Evolutionary conservation across 2,888 invertebrate genomes (phyloP), one percentile per base, ranked within the genome.

Genomic region (Adela reaumurella): DNA sequence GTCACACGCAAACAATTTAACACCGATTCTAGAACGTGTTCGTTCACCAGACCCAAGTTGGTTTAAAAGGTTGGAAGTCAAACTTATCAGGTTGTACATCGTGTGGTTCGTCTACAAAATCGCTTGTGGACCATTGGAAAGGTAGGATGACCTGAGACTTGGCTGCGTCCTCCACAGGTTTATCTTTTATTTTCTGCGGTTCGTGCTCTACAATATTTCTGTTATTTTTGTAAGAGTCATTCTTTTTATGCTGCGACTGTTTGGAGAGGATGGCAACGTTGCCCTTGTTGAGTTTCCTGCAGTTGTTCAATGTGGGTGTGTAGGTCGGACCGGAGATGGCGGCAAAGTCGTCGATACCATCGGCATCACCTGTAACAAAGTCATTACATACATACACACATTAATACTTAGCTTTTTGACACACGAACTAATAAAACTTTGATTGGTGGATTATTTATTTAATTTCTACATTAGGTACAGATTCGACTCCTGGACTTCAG

Each of bases 41-140:
- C 63, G 67, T 71, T 72, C 74, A 70, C 85, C 85, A 85, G 48
- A 78, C 74, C 85, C 86, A 87, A 51, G 67, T 63, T 17, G 83
- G 83, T 50, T 66, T 63, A 45, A 86, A 73, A 1, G 84, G 81
- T 29, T 81, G 72, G 62, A 92, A 93, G 46, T 83, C 74, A 83
- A 89, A 93, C 45, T 80, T 64, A 56, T 92, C 89, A 0, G 92
- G 91, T 10, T 90, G 86, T 2, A 89, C 90, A 52, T 81, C 63
- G 59, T 91, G 92, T 1, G 84, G 78, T 46, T 67, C 61, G 50
- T 82, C 72, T 2, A 74, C 77, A 58, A 87, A 89, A 53, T 80
- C 81, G 53, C 86, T 83, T 47, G 81, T 82, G 47, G 87, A 85
- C 93, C 93, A 93, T 59, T 84, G 83, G 67, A 92, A 94, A 0